A percentile compares a stretch with the other conserved stretches of the same genome.
Conservation (phyloP, 2,888 invertebrate genomes). For the Callosobruchus maculatus region DNA sequence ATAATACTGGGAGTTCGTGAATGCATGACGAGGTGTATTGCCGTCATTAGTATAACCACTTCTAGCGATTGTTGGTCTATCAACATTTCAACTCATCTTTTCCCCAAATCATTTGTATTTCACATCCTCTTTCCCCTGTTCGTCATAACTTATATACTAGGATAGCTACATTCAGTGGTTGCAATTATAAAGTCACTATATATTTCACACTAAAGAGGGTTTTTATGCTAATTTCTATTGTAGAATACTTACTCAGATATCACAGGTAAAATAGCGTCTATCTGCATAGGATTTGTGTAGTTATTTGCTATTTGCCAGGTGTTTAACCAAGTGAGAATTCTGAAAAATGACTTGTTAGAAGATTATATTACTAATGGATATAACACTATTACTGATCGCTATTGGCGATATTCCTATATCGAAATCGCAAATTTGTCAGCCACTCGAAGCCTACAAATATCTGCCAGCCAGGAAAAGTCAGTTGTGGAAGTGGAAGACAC, state of each 20-base stretch:
- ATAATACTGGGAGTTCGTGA: too few species aligned
- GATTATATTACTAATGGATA: not conserved
- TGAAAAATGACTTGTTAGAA: constrained; percentile 38
- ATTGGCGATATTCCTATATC: constrained; percentile 51
- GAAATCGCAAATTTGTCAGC: constrained; percentile 52
- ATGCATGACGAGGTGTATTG: too few species aligned
- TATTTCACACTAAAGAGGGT: too few species aligned
- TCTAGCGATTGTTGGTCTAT: too few species aligned
- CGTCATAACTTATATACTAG: too few species aligned
- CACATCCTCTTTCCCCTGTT: too few species aligned
- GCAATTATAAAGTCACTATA: too few species aligned
- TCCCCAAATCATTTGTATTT: too few species aligned
- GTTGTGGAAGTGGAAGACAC: constrained; percentile 43
- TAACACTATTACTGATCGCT: constrained; percentile 54
- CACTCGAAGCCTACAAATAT: constrained; percentile 50
- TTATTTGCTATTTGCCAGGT: constrained; percentile 65
- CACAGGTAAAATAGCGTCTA: constrained; percentile 56
- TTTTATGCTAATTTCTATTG: too few species aligned
- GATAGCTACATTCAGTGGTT: too few species aligned
- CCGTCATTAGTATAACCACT: too few species aligned
- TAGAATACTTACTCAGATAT: constrained; percentile 56
- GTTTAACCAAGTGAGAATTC: constrained; percentile 67
- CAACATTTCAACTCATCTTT: too few species aligned
- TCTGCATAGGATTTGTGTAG: constrained; percentile 63
- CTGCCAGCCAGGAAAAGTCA: constrained; percentile 53